These are phyloP conservation scores for Hydropotes inermis DNA, from an alignment of 2,113 vertebrate species.

Conservation along the genomic window DNA sequence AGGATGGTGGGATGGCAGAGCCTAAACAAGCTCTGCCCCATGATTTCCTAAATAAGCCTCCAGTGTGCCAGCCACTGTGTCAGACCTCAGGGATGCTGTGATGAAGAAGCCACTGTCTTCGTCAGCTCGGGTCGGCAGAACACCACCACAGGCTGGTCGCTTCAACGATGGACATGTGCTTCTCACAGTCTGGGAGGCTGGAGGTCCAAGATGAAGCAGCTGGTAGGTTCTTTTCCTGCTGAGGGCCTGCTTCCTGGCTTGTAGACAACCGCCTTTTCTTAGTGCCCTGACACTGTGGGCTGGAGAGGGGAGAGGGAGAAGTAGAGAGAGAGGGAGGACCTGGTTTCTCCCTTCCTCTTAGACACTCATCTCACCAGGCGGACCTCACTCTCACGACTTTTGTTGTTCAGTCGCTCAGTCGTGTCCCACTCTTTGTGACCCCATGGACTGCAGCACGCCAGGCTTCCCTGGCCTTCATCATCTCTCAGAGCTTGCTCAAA, in stretches of 20 bases:
- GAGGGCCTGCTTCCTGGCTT: neutral
- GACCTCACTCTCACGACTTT: neutral
- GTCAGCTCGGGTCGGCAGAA: rapidly evolving
- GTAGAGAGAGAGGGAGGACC: neutral
- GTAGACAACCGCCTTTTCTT: too few species aligned
- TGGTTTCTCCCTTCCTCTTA: neutral
- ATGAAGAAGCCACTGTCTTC: neutral
- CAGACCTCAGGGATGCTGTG: neutral
- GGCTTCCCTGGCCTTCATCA: neutral
- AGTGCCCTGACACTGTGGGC: neutral
- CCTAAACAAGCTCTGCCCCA: too few species aligned
- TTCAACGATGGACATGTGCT: rapidly evolving
- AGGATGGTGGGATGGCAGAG: neutral
- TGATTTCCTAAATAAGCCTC: neutral
- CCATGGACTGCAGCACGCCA: neutral
- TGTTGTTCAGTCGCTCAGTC: neutral
- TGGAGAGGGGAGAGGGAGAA: neutral
- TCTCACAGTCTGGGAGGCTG: neutral
- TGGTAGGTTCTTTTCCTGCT: neutral
- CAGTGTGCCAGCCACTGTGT: neutral
- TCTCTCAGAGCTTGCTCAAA: neutral
- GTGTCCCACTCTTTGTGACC: neutral
- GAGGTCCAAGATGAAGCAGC: neutral
- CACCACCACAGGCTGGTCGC: neutral
- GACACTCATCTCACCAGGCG: neutral